Base-by-base conservation (phyloP, 2,888 invertebrate genomes). In the Tridacna crocea region DNA sequence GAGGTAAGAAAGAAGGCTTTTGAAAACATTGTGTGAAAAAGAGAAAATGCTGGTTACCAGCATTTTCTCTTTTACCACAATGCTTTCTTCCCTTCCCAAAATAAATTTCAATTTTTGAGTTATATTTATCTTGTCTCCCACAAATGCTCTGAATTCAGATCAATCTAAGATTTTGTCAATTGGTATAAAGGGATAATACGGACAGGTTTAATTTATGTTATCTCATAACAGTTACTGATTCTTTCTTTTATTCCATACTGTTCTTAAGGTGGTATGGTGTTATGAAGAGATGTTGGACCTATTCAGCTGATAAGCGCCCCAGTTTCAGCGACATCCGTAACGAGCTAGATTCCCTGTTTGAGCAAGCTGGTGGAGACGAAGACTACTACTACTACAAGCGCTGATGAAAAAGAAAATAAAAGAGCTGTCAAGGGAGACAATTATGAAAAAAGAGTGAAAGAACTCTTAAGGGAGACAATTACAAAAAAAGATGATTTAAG, bases 261-360 rank as follows among this genome's bases (percentile, higher is more conserved):
- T 61, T 19, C 51, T 79, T 10, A 73, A 90, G 90, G 4, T 85
- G 88, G 82, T 88, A 87, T 51, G 78, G 77, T 0, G 77, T 90
- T 47, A 90, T 90, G 90, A 77, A 72, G 22, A 80, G 84, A 68
- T 88, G 88, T 61, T 90, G 90, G 90, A 46, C 80, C 17, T 77
- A 84, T 27, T 76, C 83, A 19, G 80, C 85, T 3, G 51, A 65
- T 26, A 80, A 80, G 26, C 79, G 88, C 17, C 88, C 89, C 17
- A 75, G 79, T 3, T 89, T 89, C 75, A 22, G 61, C 15, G 75
- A 82, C 0, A 78, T 88, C 66, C 75, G 84, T 8, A 68, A 80
- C n/a, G 76, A 87, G 26, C 85, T 89, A 11, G 87, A 84, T 48
- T 61, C 72, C 1, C 72, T 88, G 77, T 89, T 86, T 61, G 75